These are phyloP conservation scores for Pluvialis apricaria DNA, from an alignment of 2,113 vertebrate species.

Conservation along the genomic window DNA sequence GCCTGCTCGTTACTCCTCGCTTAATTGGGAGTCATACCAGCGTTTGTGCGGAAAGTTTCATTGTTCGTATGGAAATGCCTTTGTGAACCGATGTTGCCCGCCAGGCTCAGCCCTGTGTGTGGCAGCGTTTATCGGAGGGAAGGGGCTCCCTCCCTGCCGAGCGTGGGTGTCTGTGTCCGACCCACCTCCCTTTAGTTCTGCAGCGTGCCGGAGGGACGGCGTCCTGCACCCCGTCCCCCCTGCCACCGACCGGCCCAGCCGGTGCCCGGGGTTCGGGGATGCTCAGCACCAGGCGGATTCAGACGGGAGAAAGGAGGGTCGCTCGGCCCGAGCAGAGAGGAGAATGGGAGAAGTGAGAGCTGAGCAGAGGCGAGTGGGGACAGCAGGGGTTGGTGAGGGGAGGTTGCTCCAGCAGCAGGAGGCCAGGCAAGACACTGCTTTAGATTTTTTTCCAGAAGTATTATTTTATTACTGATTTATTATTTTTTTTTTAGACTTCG, in stretches of 20 bases:
- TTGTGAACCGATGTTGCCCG: neutral
- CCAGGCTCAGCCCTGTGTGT: neutral
- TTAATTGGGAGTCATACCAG: neutral
- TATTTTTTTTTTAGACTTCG: neutral
- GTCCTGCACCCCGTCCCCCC: neutral
- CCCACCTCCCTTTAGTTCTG: neutral
- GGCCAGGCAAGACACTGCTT: neutral
- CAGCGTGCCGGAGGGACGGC: rapidly evolving
- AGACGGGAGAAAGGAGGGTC: neutral
- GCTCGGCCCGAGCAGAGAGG: neutral
- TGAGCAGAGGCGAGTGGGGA: neutral
- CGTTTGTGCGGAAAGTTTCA: neutral
- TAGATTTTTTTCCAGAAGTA: neutral
- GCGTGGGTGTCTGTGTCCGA: rapidly evolving
- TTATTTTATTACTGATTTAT: neutral
- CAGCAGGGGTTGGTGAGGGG: neutral
- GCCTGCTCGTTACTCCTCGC: neutral
- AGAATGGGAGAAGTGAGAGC: neutral
- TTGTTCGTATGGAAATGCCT: neutral
- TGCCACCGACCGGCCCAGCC: neutral
- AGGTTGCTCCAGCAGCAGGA: neutral
- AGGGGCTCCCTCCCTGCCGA: neutral
- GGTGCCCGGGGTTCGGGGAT: neutral
- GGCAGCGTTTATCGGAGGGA: neutral
- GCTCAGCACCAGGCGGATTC: neutral